A percentile compares a stretch with the other conserved stretches of the same genome.
Evolutionary conservation across 2,113 vertebrate species (phyloP).

Genomic region (Nettapus auritus): DNA sequence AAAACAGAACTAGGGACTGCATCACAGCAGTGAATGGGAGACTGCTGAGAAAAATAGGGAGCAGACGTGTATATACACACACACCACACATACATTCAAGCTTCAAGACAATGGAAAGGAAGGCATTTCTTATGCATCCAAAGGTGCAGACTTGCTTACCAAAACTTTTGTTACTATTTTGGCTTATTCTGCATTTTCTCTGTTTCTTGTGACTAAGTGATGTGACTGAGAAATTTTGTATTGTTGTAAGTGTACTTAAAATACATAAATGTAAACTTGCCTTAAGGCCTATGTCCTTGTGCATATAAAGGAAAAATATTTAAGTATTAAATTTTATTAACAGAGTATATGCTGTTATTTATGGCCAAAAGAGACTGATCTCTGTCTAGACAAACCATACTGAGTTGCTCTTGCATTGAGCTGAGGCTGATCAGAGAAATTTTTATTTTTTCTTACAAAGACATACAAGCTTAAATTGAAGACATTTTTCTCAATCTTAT

Average conservation of each 20-base stretch:
- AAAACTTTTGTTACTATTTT: neutral
- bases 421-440: rapidly evolving
- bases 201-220: neutral
- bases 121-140: neutral
- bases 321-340: neutral
- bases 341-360: neutral
- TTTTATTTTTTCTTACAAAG: neutral
- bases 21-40: neutral
- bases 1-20: neutral
- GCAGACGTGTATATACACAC: neutral
- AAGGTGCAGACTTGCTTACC: neutral
- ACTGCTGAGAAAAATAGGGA: neutral
- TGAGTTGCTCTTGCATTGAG: neutral
- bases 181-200: neutral
- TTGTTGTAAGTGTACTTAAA: neutral
- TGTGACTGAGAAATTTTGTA: neutral
- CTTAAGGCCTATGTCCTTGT: neutral
- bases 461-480: neutral
- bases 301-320: neutral
- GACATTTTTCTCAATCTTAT: neutral
- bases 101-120: neutral
- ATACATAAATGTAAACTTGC: neutral
- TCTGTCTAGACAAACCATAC: neutral
- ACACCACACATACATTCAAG: too few species aligned
- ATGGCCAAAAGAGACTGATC: neutral